Base-by-base conservation (phyloP, 2,888 invertebrate species). In the Colostygia pectinataria region DNA sequence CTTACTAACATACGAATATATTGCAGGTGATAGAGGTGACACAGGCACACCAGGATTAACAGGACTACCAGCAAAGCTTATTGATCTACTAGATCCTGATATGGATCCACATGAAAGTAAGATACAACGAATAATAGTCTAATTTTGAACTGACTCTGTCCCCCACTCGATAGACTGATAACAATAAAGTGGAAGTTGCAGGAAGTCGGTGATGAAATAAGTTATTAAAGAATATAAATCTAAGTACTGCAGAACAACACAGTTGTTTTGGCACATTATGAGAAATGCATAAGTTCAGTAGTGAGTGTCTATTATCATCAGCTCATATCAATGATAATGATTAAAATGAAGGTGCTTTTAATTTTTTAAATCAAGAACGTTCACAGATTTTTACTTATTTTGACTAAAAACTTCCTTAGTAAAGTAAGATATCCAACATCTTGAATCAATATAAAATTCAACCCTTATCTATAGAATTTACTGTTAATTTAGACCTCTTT, bases 11-110 rank as follows among this genome's bases (percentile, higher is more conserved):
- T n/a, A n/a, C n/a, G n/a, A n/a, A 32, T 4, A 44, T 12, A 10
- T 57, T 63, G 15, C 83, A 65, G 96, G 96, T 56, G 91, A 91
- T 0, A 80, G 77, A 25, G 97, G 97, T 18, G 75, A 83, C 7
- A 91, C 91, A 66, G 97, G 96, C 38, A 92, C 92, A 44, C 92
- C 92, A 50, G 98, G 98, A n/a, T 80, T 93, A 33, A 92, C 93
- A 13, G 98, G 98, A 3, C 91, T 92, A 41, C 93, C 94, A 29
- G 97, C 97, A 6, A 93, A 93, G 37, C 47, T 87, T 20, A 66
- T 72, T 1, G 78, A 82, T 18, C 63, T 88, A 29, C 53, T 88
- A 25, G 68, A 80, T 12, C 59, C 65, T 1, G 61, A 69, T 2
- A 65, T 76, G 40, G 68, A 79, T 27, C 71, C 76, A 4, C 15